These are phyloP conservation scores for Pelobates cultripes DNA, from an alignment of 2,797 vertebrate genomes.

Conservation along the genomic window DNA sequence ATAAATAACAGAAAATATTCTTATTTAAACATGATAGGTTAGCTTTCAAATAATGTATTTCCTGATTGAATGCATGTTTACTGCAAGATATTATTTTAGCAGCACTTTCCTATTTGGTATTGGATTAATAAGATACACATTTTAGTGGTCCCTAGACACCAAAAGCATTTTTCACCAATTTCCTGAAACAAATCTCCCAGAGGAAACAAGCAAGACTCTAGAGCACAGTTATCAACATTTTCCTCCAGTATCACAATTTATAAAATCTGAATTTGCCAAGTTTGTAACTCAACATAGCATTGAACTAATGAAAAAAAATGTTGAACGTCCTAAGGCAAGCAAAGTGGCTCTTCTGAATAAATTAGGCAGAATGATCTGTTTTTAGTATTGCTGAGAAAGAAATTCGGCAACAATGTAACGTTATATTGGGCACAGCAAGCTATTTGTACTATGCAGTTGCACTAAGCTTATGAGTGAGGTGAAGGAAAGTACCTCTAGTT, in stretches of 20 bases:
- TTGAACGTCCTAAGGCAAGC: background rate
- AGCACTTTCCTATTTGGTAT: background rate
- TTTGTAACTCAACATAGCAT: background rate
- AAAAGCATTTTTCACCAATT: slow-evolving; percentile 23
- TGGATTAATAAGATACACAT: slow-evolving; percentile 9
- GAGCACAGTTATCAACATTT: background rate
- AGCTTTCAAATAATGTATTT: no score
- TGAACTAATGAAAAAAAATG: slow-evolving; percentile 11
- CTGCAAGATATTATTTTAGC: no score
- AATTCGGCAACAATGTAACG: no score
- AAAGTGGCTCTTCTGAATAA: background rate
- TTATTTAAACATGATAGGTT: no score
- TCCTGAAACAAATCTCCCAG: slow-evolving; percentile 35
- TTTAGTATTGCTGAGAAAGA: background rate
- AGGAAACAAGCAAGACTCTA: slow-evolving; percentile 8
- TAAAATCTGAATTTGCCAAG: background rate
- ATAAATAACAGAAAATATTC: no score
- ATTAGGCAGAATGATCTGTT: background rate
- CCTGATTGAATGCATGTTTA: no score
- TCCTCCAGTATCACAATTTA: slow-evolving; percentile 17
- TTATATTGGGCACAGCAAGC: no score
- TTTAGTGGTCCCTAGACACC: slow-evolving; percentile 12
- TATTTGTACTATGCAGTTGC: no score
- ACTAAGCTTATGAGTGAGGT: no score
- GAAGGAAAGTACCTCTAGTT: no score